phyloP scores from a whole-genome alignment of 2,113 vertebrate species.

The Phylloscopus whistleri region DNA sequence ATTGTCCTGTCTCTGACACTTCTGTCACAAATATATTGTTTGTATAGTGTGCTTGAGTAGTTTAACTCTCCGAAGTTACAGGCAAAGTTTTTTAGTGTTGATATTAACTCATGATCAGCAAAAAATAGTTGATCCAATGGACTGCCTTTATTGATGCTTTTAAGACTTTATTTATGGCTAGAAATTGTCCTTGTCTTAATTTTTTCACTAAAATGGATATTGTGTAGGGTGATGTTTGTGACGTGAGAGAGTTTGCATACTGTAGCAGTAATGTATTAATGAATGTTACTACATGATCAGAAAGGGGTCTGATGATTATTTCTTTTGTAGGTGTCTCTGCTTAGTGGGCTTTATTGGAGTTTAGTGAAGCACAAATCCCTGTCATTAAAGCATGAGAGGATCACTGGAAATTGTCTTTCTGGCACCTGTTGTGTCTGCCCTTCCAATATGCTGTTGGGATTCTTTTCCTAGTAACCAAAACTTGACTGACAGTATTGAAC shows the following conservation, averaged over 20 bases:
- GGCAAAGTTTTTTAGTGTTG: background rate
- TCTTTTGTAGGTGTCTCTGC: background rate
- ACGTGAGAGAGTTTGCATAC: background rate
- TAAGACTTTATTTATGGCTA: background rate
- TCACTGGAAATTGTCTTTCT: background rate
- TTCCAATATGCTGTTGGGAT: background rate
- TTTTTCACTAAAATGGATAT: background rate
- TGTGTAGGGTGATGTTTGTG: background rate
- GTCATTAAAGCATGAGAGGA: background rate
- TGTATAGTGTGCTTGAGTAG: background rate
- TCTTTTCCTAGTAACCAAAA: background rate
- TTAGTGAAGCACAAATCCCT: background rate
- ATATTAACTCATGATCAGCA: background rate
- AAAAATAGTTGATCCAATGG: background rate
- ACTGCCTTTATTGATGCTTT: background rate
- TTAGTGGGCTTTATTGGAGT: background rate
- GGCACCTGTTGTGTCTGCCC: background rate
- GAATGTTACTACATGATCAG: background rate
- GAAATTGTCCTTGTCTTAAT: background rate
- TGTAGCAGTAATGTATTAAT: background rate
- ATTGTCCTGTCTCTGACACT: background rate
- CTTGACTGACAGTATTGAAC: background rate
- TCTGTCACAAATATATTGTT: background rate
- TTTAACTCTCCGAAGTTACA: background rate
- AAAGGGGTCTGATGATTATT: background rate